These are phyloP conservation scores for Strix occidentalis DNA, from an alignment of 2,797 vertebrate genomes.

Conservation along the genomic window DNA sequence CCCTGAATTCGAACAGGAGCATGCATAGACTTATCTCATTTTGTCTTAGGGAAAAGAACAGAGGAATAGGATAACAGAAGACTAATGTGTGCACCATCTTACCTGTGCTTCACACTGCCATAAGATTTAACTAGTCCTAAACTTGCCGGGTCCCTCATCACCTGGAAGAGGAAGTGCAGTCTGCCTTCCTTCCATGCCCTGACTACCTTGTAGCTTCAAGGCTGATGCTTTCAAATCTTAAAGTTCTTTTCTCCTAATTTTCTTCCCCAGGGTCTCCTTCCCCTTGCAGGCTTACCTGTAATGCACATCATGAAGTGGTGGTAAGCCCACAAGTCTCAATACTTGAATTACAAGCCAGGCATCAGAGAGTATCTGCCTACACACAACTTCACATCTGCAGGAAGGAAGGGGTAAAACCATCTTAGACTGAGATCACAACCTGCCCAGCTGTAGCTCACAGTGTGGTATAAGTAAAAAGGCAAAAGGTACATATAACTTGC, in stretches of 20 bases:
- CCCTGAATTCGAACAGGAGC: not conserved
- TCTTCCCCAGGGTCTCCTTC: not conserved
- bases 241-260: not conserved
- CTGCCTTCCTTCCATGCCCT: not conserved
- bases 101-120: not conserved
- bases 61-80: not conserved
- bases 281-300: constrained; percentile 7
- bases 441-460: not conserved
- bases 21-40: not conserved
- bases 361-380: constrained; percentile 26
- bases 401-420: constrained; percentile 50
- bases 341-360: constrained; percentile 22
- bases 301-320: constrained; percentile 25
- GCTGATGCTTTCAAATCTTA: not conserved
- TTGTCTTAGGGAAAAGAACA: not conserved
- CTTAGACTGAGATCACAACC: constrained; percentile 38
- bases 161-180: not conserved
- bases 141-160: not conserved
- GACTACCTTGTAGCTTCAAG: not conserved
- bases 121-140: not conserved
- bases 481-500: not conserved
- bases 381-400: constrained; percentile 12
- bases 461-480: not conserved
- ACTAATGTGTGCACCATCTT: not conserved
- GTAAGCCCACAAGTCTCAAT: constrained; percentile 23